phyloP scores from a whole-genome alignment of 2,888 invertebrate species.

The Cyclophora albipunctata region DNA sequence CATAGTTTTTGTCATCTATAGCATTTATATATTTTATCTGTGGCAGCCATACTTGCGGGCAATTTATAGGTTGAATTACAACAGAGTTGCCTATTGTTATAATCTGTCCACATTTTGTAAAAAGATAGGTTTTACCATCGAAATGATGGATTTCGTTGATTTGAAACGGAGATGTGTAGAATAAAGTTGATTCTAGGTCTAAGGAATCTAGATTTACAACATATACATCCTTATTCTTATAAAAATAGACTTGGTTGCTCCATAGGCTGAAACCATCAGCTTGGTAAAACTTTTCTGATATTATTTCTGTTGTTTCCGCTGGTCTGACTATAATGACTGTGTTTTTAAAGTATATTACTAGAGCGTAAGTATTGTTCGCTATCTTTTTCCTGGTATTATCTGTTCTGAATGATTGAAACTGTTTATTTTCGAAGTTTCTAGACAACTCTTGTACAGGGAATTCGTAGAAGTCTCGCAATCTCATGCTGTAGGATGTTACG shows the following conservation, averaged over 20 bases:
- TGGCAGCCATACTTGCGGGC: conserved; percentile 50
- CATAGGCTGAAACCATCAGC: conserved; percentile 49
- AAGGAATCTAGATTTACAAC: conserved; percentile 35
- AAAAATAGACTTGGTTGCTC: conserved; percentile 38
- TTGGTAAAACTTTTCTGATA: conserved; percentile 43
- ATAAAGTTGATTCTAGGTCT: conserved; percentile 34
- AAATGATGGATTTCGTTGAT: conserved; percentile 48
- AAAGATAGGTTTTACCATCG: conserved; percentile 33
- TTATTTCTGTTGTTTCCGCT: conserved; percentile 26
- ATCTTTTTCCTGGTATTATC: conserved; percentile 40
- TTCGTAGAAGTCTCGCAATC: conserved; percentile 44
- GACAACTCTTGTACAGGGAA: conserved; percentile 43
- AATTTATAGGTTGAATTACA: conserved; percentile 28
- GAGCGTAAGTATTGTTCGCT: conserved; percentile 40
- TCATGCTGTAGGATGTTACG: conserved; percentile 28
- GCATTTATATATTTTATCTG: conserved; percentile 47
- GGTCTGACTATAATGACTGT: conserved; percentile 45
- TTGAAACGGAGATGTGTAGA: conserved; percentile 42
- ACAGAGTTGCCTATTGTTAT: conserved; percentile 32
- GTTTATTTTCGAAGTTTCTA: conserved; percentile 43
- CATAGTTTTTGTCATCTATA: conserved; percentile 48
- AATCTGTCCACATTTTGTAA: conserved; percentile 54
- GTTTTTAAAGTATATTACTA: conserved; percentile 42
- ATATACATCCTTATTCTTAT: conserved; percentile 41
- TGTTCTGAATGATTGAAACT: conserved; percentile 22